Base-by-base conservation (phyloP, 2,113 vertebrate genomes). In the Ceyx melanurus region DNA sequence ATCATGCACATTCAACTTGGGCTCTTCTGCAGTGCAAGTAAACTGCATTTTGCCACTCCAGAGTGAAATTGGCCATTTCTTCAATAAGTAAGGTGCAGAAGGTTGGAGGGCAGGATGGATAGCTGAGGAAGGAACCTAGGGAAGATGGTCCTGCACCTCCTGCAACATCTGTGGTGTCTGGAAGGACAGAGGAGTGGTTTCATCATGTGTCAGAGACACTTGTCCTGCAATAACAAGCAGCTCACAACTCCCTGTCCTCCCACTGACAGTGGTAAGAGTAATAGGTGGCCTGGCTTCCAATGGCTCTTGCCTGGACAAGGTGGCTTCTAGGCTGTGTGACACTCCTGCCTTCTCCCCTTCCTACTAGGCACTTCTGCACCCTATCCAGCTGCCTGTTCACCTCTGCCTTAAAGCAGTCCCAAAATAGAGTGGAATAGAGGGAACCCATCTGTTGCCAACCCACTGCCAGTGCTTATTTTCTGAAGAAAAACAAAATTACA, bases 51-150 rank as follows among this genome's bases (percentile, higher is more conserved):
- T 75, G 28, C 31, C 28, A 35, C 18, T 13, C 5, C n/a, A 46
- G 40, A 25, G 10, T 7, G 9, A 60, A 60, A 65, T 2, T 42
- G 11, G 29, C 13, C 28, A 51, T 79, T 79, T 89, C 25, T 75
- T 74, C 46, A 15, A 14, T 11, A 51, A 45, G n/a, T 8, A 75
- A 75, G 46, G 4, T 43, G 22, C 56, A 51, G 42, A 51, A 66
- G 15, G 13, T 48, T 0, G 1, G 46, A 42, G 18, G 17, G 11
- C 3, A 2, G n/a, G n/a, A 31, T 31, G n/a, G 46, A 28, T 13
- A 45, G 33, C 26, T 45, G 33, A 60, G 40, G 33, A 11, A 50
- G 64, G 61, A 70, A 60, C 26, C 10, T 29, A 43, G 18, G 33
- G 29, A 64, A 72, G 28, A 29, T 51, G 46, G 23, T 9, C 42